phyloP scores from a whole-genome alignment of 2,113 vertebrate genomes.

The Hystrix cristata region DNA sequence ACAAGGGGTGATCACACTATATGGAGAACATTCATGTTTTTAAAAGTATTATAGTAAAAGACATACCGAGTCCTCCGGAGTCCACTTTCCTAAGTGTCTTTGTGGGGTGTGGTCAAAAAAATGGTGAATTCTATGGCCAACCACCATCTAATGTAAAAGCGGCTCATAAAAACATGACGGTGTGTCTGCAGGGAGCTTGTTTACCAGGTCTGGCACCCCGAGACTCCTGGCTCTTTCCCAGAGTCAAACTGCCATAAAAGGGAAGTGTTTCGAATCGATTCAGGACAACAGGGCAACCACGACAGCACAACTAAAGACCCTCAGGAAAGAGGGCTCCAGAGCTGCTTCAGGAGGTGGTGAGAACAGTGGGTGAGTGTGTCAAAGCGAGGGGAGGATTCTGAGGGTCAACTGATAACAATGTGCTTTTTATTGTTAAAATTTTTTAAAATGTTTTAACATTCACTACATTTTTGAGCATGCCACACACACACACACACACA shows the following conservation, averaged over 20 bases:
- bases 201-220: not conserved
- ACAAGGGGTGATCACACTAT: not conserved
- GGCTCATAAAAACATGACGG: not conserved
- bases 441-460: not conserved
- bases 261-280: not conserved
- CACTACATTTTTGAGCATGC: too few species aligned
- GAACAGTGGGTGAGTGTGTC: not conserved
- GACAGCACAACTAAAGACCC: not conserved
- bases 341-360: not conserved
- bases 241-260: not conserved
- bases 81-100: not conserved
- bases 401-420: not conserved
- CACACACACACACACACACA: not conserved
- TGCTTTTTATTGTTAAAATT: too few species aligned
- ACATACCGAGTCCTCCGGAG: not conserved
- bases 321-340: not conserved
- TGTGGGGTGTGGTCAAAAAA: too few species aligned
- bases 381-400: not conserved
- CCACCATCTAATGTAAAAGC: fast-evolving
- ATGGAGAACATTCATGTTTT: not conserved
- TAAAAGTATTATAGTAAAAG: not conserved
- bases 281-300: not conserved
- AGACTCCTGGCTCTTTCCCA: not conserved
- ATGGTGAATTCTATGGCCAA: not conserved
- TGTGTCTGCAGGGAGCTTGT: too few species aligned